phyloP scores from a whole-genome alignment of 2,113 vertebrate species.

The Gymnogyps californianus region DNA sequence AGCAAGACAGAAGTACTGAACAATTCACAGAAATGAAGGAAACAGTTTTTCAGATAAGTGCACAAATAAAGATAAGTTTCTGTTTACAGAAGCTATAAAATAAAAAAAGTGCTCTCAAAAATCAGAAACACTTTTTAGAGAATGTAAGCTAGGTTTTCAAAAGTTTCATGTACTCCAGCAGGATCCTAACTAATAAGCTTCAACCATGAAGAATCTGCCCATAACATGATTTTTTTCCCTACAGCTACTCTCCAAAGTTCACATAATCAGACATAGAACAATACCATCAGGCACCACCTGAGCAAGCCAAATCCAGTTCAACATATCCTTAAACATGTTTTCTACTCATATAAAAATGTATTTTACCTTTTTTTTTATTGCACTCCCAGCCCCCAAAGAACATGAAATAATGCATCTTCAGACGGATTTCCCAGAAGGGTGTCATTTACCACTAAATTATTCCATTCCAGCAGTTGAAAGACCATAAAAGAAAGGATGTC shows the following conservation, averaged over 20 bases:
- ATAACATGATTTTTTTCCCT: background rate
- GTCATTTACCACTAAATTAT: slow-evolving; percentile 61
- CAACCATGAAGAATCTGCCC: background rate
- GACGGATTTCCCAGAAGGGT: slow-evolving; percentile 52
- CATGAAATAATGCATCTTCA: slow-evolving; percentile 27
- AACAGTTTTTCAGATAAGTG: background rate
- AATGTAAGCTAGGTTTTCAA: background rate
- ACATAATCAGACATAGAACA: background rate
- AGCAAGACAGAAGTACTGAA: background rate
- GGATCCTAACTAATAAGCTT: background rate
- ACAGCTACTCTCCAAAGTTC: background rate
- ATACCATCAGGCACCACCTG: background rate
- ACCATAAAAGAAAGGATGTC: slow-evolving; percentile 57
- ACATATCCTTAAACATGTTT: background rate
- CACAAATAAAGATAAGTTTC: background rate
- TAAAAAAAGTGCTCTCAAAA: background rate
- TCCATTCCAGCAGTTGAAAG: slow-evolving; percentile 64
- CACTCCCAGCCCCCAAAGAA: background rate
- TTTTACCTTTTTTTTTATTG: background rate
- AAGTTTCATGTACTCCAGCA: background rate
- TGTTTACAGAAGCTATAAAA: background rate
- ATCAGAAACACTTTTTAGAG: background rate
- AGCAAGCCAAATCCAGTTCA: background rate
- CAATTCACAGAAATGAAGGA: background rate
- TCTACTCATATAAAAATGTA: background rate